A percentile compares a stretch with the other conserved stretches of the same genome.
These are phyloP conservation scores for Hypotaenidia philippensis DNA, from an alignment of 2,797 vertebrate genomes.

Conservation along the genomic window DNA sequence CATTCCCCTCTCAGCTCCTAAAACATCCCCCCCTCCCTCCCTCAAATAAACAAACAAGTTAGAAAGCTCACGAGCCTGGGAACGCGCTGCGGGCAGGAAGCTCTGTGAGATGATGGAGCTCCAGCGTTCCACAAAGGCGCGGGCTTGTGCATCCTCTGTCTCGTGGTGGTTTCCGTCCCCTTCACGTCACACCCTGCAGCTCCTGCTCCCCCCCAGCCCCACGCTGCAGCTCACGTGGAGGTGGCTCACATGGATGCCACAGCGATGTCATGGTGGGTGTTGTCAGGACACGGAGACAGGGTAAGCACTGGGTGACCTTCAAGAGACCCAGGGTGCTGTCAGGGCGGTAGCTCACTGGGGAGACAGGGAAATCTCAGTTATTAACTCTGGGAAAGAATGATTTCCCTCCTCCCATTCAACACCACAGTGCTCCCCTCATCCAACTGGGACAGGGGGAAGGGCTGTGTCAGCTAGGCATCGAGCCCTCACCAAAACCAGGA, in stretches of 20 bases:
- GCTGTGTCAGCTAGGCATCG: neutral
- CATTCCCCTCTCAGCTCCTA: neutral
- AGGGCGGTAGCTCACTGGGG: neutral
- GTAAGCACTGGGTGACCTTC: neutral
- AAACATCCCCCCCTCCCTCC: neutral
- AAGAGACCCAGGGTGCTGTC: neutral
- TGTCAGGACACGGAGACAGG: fast-evolving
- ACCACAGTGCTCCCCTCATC: neutral
- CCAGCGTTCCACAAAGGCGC: neutral
- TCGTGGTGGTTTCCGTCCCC: neutral
- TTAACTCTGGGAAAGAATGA: neutral
- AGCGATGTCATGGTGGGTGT: fast-evolving
- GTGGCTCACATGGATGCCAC: neutral
- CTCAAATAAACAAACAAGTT: conserved; percentile 41
- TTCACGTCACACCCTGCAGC: neutral
- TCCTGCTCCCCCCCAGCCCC: neutral
- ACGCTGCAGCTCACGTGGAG: fast-evolving
- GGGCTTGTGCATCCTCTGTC: conserved; percentile 3
- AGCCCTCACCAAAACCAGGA: neutral
- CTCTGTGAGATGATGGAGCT: neutral
- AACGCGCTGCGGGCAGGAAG: neutral
- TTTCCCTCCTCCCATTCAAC: neutral
- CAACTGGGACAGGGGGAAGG: neutral
- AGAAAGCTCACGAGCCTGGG: conserved; percentile 1
- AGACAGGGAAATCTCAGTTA: neutral